phyloP scores from a whole-genome alignment of 2,888 invertebrate species.

The Chymomyza procnemis region DNA sequence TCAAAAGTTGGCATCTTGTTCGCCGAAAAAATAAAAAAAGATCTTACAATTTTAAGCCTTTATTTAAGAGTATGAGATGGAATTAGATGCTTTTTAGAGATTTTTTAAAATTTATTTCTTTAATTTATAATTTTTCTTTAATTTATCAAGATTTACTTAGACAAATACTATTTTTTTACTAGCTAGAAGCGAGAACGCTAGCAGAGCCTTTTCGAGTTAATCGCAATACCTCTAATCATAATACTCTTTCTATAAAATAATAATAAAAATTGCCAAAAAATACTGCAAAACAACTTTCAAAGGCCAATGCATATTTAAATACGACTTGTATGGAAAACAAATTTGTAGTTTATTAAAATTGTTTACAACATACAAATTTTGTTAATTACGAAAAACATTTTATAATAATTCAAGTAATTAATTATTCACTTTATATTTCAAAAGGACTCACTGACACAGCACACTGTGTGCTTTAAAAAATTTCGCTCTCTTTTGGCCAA shows the following conservation, averaged over 20 bases:
- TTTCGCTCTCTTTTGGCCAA: neutral
- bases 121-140: no score
- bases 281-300: neutral
- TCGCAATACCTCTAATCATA: no score
- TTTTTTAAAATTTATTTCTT: no score
- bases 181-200: no score
- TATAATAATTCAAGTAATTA: constrained; percentile 37
- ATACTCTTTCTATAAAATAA: neutral
- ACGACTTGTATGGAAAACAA: neutral
- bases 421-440: constrained; percentile 30
- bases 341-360: neutral
- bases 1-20: neutral
- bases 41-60: no score
- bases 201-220: no score
- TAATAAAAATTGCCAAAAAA: neutral
- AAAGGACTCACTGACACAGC: neutral
- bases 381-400: constrained; percentile 18
- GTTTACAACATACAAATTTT: neutral
- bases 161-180: no score
- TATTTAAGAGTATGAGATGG: no score
- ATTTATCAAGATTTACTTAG: no score
- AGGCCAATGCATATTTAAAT: neutral
- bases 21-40: no score
- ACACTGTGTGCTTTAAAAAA: neutral
- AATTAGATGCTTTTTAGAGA: no score